Base-by-base conservation (phyloP, 2,113 vertebrate genomes). In the Melanerpes formicivorus region DNA sequence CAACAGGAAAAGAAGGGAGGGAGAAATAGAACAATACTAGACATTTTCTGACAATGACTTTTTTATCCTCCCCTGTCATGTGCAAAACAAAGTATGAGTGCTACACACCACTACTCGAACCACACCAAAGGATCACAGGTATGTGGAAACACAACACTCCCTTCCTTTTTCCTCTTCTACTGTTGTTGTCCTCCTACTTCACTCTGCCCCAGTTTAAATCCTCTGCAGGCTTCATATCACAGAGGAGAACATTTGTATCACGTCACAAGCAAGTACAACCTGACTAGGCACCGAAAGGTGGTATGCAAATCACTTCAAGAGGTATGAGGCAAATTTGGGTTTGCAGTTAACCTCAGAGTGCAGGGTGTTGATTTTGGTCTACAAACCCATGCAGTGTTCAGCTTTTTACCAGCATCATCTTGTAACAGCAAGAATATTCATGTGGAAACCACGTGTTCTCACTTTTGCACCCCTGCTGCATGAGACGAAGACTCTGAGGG, bases 111-210 rank as follows among this genome's bases (percentile, higher is more conserved):
- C 32, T 52, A 72, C 15, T 40, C 10, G 30, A 93, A 86, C 88
- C 80, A 90, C 92, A 93, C 80, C 80, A 94, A 94, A 94, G 90
- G 83, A 75, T 52, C 55, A 76, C 54, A 88, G 66, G 88, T 78
- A 2, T 30, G 58, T 94, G 93, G 85, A 93, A 92, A 86, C 34
- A 59, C 55, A 91, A 88, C 80, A 94, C 70, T 63, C 63, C 85
- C n/a, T 95, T 89, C 80, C 73, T 93, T 93, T 81, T 91, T 93
- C 54, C 80, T 84, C 54, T 81, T 91, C 44, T 86, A 55, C 27
- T 40, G 4, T 56, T 72, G 71, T 60, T 82, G 79, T 63, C 8
- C 74, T 70, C 58, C 54, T 80, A 14, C n/a, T 81, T 90, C 29
- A 59, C 59, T 76, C 40, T 83, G 58, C 22, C 32, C 17, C 32